Base-by-base conservation (phyloP, 2,888 invertebrate species). In the Tridacna crocea region DNA sequence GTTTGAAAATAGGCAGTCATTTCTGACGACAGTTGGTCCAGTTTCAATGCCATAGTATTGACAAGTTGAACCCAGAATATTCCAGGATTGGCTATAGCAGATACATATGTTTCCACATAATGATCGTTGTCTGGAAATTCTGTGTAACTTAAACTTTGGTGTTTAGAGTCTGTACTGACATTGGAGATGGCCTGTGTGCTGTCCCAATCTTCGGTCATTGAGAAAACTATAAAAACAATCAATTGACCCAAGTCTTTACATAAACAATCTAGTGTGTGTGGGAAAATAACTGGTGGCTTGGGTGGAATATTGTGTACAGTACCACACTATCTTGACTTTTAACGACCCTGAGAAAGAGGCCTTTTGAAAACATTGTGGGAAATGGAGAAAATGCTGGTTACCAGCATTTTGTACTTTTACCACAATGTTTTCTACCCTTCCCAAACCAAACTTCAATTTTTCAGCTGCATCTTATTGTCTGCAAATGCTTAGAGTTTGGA, bases 51-150 rank as follows among this genome's bases (percentile, higher is more conserved):
- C 89, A 96, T 96, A 0, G 97, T 96, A 0, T 97, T 97, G 27
- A 95, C 90, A 13, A 95, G 96, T 95, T 98, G 98, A 15, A 98
- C 96, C 97, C 98, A 98, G 95, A 98, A 98, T 84, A 95, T 95
- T 22, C 95, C 95, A 0, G 98, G 98, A 47, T 96, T 96, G 19
- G 97, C 96, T 85, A 97, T 96, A 0, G 98, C 97, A 0, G 98
- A 97, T 6, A 98, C 97, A 94, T 97, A 98, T 22, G 98, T 97
- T 92, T 98, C 97, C 92, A 97, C 77, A 82, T 83, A 91, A n/a
- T 46, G 65, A 13, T 22, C 36, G 24, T 47, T 72, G 4, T 19
- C 10, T 17, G 78, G 78, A 55, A 78, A 78, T 72, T 48, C 13
- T 48, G 60, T 47, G 24, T 70, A 51, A 51, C 51, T 51, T 51